Percentiles rank a stretch among this genome's conserved stretches.
These are phyloP conservation scores for Drosophila setifemur DNA, from an alignment of 1,140 invertebrate species.

Conservation along the genomic window DNA sequence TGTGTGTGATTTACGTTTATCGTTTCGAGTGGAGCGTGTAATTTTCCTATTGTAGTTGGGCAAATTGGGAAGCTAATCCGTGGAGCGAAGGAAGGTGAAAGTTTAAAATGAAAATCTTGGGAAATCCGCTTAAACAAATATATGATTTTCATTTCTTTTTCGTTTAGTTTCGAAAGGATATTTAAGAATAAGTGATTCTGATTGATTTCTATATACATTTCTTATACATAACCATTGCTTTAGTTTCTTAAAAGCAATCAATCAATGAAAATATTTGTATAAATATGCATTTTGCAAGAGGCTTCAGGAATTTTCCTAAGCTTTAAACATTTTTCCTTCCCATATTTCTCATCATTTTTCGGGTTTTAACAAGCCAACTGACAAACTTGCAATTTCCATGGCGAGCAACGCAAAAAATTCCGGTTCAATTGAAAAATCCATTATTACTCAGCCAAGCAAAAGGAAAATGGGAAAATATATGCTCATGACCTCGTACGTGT, in stretches of 20 bases:
- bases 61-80: constrained; percentile 9
- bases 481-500: too few relatives aligned
- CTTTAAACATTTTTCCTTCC: neutral
- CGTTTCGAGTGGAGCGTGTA: constrained; percentile 60
- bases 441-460: constrained; percentile 38
- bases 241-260: neutral
- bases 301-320: neutral
- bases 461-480: constrained; percentile 23
- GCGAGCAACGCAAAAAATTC: constrained; percentile 3
- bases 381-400: constrained; percentile 12
- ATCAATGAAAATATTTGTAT: constrained; percentile 5
- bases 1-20: constrained; percentile 76
- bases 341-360: neutral
- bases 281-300: neutral
- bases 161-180: too few relatives aligned
- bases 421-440: constrained; percentile 35
- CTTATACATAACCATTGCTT: too few relatives aligned
- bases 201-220: too few relatives aligned
- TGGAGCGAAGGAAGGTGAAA: too few relatives aligned
- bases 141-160: too few relatives aligned
- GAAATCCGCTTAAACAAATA: too few relatives aligned
- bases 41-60: constrained; percentile 48
- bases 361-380: neutral
- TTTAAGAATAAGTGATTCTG: too few relatives aligned
- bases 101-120: too few relatives aligned